A percentile compares a stretch with the other conserved stretches of the same genome.
phyloP scores from a whole-genome alignment of 1,140 invertebrate genomes.

The Anastatus disparis region DNA sequence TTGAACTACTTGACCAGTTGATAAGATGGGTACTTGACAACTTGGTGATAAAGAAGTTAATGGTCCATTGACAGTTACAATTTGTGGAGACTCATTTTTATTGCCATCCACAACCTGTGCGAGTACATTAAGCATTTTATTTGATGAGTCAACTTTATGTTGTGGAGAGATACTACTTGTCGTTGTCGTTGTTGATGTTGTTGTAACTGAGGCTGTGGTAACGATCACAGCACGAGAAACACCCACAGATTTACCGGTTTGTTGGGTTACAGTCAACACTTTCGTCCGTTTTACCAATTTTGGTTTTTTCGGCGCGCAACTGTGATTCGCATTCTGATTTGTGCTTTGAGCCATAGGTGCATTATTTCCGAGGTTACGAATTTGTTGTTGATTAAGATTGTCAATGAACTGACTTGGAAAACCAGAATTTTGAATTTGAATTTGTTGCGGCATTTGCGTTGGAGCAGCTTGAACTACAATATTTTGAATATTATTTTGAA shows the following conservation, averaged over 20 bases:
- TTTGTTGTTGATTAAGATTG: slow-evolving; percentile 65
- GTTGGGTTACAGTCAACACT: slow-evolving; percentile 52
- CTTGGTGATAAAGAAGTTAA: slow-evolving; percentile 44
- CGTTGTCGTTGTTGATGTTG: slow-evolving; percentile 36
- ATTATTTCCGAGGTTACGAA: slow-evolving; percentile 56
- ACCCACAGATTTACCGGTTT: slow-evolving; percentile 49
- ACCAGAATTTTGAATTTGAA: slow-evolving; percentile 64
- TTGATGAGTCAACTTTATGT: slow-evolving; percentile 52
- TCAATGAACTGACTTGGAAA: slow-evolving; percentile 66
- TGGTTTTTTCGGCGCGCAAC: slow-evolving; percentile 54
- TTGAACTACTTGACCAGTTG: slow-evolving; percentile 58
- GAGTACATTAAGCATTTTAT: slow-evolving; percentile 49
- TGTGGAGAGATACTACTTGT: slow-evolving; percentile 45
- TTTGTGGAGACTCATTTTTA: slow-evolving; percentile 52
- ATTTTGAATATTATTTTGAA: slow-evolving; percentile 66
- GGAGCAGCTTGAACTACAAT: slow-evolving; percentile 64
- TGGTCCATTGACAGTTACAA: slow-evolving; percentile 51
- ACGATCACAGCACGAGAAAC: slow-evolving; percentile 51
- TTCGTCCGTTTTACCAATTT: slow-evolving; percentile 62
- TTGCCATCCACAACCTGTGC: slow-evolving; percentile 53
- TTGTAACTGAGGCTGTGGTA: slow-evolving; percentile 5
- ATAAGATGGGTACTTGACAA: slow-evolving; percentile 50
- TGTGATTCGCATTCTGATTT: slow-evolving; percentile 39
- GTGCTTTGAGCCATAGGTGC: neutral
- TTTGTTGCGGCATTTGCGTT: slow-evolving; percentile 63